phyloP scores from a whole-genome alignment of 2,888 invertebrate species.

The Cryptocheilus praepositus region DNA sequence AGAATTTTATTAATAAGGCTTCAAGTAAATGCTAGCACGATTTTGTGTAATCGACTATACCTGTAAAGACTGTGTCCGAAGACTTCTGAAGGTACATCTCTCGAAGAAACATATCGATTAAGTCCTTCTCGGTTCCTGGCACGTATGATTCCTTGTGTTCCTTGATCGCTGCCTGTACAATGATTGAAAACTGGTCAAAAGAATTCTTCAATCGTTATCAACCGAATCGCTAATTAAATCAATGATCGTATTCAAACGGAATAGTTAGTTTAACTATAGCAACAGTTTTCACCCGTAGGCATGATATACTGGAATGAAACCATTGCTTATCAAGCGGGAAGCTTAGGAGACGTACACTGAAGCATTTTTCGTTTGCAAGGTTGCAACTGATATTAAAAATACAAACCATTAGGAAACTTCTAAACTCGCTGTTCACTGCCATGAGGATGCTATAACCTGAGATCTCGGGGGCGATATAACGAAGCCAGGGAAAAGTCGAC shows the following conservation, averaged over 20 bases:
- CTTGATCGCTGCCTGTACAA: constrained; percentile 75
- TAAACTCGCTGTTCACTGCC: constrained; percentile 77
- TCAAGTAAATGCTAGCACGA: neutral
- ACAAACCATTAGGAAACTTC: constrained; percentile 76
- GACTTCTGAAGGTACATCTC: constrained; percentile 77
- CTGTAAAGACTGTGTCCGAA: constrained; percentile 52
- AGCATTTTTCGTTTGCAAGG: too few species aligned
- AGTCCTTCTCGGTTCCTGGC: constrained; percentile 76
- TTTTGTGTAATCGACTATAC: constrained; percentile 32
- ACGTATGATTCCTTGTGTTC: constrained; percentile 77
- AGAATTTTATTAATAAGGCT: too few species aligned
- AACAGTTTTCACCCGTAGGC: too few species aligned
- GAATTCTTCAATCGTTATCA: neutral
- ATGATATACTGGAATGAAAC: too few species aligned
- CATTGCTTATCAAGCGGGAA: too few species aligned
- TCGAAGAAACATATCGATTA: constrained; percentile 80
- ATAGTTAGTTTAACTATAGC: too few species aligned
- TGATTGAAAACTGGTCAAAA: neutral
- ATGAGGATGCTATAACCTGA: constrained; percentile 80
- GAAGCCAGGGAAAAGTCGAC: constrained; percentile 79
- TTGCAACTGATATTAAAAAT: too few species aligned
- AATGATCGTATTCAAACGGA: too few species aligned
- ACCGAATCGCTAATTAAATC: too few species aligned
- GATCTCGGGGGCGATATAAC: constrained; percentile 79
- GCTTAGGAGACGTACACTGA: too few species aligned